Base-by-base conservation (phyloP, 2,888 invertebrate genomes). In the Agrotis ipsilon region DNA sequence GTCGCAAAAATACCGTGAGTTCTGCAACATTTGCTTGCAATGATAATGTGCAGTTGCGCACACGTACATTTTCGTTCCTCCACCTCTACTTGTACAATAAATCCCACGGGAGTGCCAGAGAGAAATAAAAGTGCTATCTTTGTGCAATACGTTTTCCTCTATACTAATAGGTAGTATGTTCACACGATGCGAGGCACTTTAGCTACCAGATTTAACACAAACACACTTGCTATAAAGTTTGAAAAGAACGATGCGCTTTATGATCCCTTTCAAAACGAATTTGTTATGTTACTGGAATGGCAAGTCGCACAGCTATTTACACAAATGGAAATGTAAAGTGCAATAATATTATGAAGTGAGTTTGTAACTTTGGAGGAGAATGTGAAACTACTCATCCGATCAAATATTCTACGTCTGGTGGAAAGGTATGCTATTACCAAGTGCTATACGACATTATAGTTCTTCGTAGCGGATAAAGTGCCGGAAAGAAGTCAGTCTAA, bases 81-180 rank as follows among this genome's bases (percentile, higher is more conserved):
- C 81, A 82, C 71, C 80, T 72, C 78, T 81, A 80, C 81, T 85
- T 79, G 78, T 73, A 79, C 83, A 84, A 91, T 91, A 91, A 90
- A 89, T 88, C 86, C 87, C 85, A 83, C 85, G 85, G 83, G 85
- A 90, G 86, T 87, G 79, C 78, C 75, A 75, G 80, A 83, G 87
- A 86, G 88, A 89, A 90, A 92, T 92, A 92, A 92, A 92, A 90
- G 88, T 86, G 88, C 90, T 91, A 91, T 92, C 90, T 90, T 84
- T 83, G 83, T 89, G 89, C 90, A 87, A 90, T 92, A 90, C 85
- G 87, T 92, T 90, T 86, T 62, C 86, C 86, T 72, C 88, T 88
- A 86, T 86, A 88, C 89, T 90, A 88, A 89, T 89, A 88, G 85
- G 71, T 85, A 86, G 78, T 80, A 82, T 81, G 83, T 84, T 85